Conservation (phyloP, 2,797 vertebrate genomes). For the Heteromormyrus szaboi region DNA sequence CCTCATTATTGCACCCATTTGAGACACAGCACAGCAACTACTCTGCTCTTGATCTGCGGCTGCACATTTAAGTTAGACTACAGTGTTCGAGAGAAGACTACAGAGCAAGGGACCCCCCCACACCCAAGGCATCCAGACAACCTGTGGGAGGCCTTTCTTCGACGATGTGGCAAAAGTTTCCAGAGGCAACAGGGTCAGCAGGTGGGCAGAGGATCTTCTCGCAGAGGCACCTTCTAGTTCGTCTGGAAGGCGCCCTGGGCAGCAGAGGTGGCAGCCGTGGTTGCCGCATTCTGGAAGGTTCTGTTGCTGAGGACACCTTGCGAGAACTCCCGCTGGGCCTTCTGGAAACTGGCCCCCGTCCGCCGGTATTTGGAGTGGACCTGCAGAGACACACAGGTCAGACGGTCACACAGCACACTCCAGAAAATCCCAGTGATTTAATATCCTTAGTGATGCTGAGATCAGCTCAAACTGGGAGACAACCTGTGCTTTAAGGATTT, state of each 20-base stretch:
- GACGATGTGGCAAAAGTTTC: background rate
- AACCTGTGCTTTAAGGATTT: background rate
- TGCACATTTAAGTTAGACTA: background rate
- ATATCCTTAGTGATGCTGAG: background rate
- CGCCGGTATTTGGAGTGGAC: slow-evolving; percentile 85
- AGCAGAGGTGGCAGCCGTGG: slow-evolving; percentile 64
- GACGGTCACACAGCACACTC: background rate
- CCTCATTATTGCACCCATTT: background rate
- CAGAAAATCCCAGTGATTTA: background rate
- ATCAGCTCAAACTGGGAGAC: background rate
- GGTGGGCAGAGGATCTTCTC: background rate
- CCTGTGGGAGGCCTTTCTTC: too few species aligned
- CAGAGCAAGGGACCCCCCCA: background rate
- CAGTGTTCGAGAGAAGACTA: background rate
- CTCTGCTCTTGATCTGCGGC: background rate
- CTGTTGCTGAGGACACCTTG: slow-evolving; percentile 83
- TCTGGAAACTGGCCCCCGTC: slow-evolving; percentile 90
- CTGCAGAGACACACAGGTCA: slow-evolving; percentile 46
- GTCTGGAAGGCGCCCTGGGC: slow-evolving; percentile 73
- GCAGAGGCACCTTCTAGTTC: slow-evolving; percentile 40
- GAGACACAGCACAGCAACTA: background rate
- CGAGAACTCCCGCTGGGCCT: slow-evolving; percentile 95
- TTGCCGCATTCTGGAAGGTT: slow-evolving; percentile 70
- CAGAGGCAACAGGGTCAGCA: background rate
- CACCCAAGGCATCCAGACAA: background rate